These are phyloP conservation scores for Pandemis heparana DNA, from an alignment of 2,888 invertebrate species.

Conservation along the genomic window DNA sequence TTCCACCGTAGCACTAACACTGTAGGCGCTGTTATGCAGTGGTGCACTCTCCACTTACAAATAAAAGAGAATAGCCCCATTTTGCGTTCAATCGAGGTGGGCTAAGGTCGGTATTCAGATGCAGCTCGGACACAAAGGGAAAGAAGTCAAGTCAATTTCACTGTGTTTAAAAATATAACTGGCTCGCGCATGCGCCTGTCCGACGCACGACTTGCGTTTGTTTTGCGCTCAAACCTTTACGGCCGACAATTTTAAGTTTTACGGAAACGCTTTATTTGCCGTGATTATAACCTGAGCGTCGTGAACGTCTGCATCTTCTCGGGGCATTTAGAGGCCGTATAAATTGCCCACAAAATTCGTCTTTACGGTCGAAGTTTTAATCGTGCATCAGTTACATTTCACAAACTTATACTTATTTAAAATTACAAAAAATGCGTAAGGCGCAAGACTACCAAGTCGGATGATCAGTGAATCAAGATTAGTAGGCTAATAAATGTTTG, in stretches of 20 bases:
- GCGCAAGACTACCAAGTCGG: too few relatives aligned
- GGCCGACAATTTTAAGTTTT: constrained; percentile 7
- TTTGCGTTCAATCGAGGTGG: background rate
- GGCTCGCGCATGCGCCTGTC: background rate
- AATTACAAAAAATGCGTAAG: too few relatives aligned
- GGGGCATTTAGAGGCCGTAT: background rate
- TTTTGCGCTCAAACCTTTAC: constrained; percentile 21
- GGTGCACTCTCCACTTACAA: background rate
- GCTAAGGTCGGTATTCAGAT: background rate
- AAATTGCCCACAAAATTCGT: background rate
- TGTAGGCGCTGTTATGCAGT: background rate
- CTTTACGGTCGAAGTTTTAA: background rate
- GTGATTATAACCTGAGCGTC: background rate
- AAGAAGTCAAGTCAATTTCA: constrained; percentile 26
- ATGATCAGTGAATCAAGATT: too few relatives aligned
- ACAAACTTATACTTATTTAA: too few relatives aligned
- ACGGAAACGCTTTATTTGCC: constrained; percentile 6
- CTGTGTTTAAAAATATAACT: constrained; percentile 29
- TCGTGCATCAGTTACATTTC: background rate
- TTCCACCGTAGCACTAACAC: background rate
- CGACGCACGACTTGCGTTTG: constrained; percentile 18
- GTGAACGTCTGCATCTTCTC: background rate
- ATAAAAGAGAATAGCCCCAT: background rate
- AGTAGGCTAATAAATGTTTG: too few relatives aligned
- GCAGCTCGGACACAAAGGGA: constrained; percentile 10